Base-by-base conservation (phyloP, 2,113 vertebrate genomes). In the Hemichromis elongatus region DNA sequence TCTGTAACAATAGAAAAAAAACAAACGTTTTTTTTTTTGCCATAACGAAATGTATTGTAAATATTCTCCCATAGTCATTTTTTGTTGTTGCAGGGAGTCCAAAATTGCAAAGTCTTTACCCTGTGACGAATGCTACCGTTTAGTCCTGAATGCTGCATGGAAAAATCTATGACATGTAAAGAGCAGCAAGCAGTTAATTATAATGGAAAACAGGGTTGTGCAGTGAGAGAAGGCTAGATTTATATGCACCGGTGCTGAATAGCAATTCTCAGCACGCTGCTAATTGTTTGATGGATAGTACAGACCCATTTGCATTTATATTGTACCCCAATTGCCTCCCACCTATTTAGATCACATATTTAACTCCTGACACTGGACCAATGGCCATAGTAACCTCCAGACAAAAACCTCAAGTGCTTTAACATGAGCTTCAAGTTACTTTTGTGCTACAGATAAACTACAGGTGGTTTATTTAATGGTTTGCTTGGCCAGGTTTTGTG, bases 281-380 rank as follows among this genome's bases (percentile, higher is more conserved):
- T 95, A 94, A 95, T 95, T 95, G 94, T 93, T 93, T 93, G 94
- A 94, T 94, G 94, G 94, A 96, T 94, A 94, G 91, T 86, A 83
- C 66, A 28, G 80, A 91, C 37, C 54, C 37, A 94, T 95, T 96
- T 94, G 94, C 93, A 95, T 95, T 94, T 94, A 92, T 94, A 95
- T 95, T 92, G 89, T 87, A 87, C 80, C 87, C 89, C 84, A 84
- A 82, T 88, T 77, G 19, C 86, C 91, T 89, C 92, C 91, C 85
- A 89, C 86, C 80, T 90, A 85, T 94, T 94, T 91, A 89, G 87
- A 91, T 80, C 87, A 89, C 82, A 89, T 94, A 90, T 92, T 93
- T 93, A 92, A 91, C 91, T 89, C 88, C 88, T 91, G 91, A 93
- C 92, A 93, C 90, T 26, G 75, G 77, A 80, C 89, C 90, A 92